Conservation (phyloP, 2,888 invertebrate genomes). For the Corythucha ciliata region DNA sequence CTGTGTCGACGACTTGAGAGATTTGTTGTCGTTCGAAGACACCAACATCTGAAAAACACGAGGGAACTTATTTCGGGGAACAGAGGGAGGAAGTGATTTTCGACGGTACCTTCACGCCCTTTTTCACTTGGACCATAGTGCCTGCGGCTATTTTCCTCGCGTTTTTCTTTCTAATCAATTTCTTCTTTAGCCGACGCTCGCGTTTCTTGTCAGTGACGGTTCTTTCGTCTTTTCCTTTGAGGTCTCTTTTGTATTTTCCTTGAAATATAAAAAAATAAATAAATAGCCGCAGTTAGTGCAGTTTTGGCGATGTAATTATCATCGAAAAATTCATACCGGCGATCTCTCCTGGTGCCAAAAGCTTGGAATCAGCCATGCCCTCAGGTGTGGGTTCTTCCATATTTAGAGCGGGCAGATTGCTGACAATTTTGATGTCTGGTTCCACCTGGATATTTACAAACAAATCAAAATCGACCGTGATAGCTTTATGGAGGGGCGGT, state of each 20-base stretch:
- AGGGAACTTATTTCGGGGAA: not conserved
- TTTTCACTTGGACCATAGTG: conserved; percentile 42
- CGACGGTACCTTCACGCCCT: conserved; percentile 40
- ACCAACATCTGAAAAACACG: conserved; percentile 39
- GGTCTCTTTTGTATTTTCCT: conserved; percentile 17
- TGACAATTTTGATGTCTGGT: conserved; percentile 78
- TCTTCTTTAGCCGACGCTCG: conserved; percentile 73
- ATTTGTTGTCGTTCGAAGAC: conserved; percentile 44
- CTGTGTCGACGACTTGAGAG: conserved; percentile 63
- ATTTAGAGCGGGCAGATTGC: conserved; percentile 78
- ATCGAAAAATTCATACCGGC: conserved; percentile 35
- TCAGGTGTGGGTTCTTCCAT: conserved; percentile 92
- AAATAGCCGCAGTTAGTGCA: not conserved
- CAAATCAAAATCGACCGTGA: not conserved
- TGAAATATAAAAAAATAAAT: not conserved
- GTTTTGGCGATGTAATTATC: conserved; percentile 35
- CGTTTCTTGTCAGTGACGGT: conserved; percentile 80
- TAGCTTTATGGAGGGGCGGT: conserved; percentile 4
- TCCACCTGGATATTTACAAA: not conserved
- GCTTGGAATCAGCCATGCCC: conserved; percentile 67
- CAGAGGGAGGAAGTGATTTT: not conserved
- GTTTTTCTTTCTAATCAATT: conserved; percentile 41
- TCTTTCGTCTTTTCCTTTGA: conserved; percentile 62
- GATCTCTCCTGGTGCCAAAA: conserved; percentile 88
- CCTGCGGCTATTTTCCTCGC: conserved; percentile 41